Conservation (phyloP, 2,113 vertebrate species). For the Orycteropus afer region DNA sequence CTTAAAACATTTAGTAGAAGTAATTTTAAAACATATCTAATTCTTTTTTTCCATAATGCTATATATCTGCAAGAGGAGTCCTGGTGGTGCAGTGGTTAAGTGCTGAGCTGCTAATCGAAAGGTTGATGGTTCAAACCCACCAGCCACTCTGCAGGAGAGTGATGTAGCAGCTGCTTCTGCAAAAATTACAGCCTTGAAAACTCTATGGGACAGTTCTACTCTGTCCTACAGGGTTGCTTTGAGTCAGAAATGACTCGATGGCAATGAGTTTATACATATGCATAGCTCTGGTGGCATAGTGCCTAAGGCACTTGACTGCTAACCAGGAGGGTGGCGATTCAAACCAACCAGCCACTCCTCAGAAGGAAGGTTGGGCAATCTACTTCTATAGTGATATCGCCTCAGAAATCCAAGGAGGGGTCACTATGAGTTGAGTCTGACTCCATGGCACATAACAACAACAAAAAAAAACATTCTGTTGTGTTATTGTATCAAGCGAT, state of each 20-base stretch:
- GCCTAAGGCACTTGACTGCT: too few relatives aligned
- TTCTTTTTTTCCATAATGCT: neutral
- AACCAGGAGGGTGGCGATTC: too few relatives aligned
- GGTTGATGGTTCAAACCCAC: neutral
- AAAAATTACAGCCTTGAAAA: neutral
- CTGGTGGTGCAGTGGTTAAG: neutral
- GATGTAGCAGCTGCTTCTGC: neutral
- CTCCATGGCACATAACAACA: too few relatives aligned
- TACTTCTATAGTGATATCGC: too few relatives aligned
- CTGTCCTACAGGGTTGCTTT: neutral
- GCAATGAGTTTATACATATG: neutral
- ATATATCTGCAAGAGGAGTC: neutral
- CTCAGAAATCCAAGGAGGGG: too few relatives aligned
- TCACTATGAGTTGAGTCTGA: too few relatives aligned
- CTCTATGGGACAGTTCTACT: neutral
- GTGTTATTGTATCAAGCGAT: neutral
- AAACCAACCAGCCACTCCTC: too few relatives aligned
- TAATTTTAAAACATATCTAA: conserved; percentile 43
- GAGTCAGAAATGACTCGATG: too few relatives aligned
- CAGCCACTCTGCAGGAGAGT: neutral
- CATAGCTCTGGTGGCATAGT: too few relatives aligned
- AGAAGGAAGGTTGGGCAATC: too few relatives aligned
- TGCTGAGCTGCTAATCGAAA: neutral
- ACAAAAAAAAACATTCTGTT: too few relatives aligned
- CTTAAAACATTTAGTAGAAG: conserved; percentile 44